Base-by-base conservation (phyloP, 2,113 vertebrate genomes). In the Leucopsar rothschildi region DNA sequence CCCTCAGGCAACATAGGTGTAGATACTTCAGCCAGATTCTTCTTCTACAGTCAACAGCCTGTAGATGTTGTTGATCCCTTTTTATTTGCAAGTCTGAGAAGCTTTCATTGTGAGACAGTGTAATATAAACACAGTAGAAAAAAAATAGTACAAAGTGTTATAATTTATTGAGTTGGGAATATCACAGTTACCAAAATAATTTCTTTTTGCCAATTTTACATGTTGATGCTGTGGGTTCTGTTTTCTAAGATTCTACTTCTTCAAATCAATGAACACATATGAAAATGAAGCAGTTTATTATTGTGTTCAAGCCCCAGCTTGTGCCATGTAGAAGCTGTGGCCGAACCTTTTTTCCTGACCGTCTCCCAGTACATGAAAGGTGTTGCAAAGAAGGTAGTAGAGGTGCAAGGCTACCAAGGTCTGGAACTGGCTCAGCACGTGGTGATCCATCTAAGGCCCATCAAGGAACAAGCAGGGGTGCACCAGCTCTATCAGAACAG, bases 291-390 rank as follows among this genome's bases (percentile, higher is more conserved):
- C 88, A 21, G 96, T 97, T 6, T 96, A 88, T 86, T 88, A 75
- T 13, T 97, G 95, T 40, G 88, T 94, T 57, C 97, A 98, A 93
- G 92, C 92, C 92, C 55, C 98, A 98, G 71, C 90, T 98, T 11
- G 29, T 97, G 40, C 96, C 97, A 29, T 98, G 98, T 77, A 71
- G 79, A n/a, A 77, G 64, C 55, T 98, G 98, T 35, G 96, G 97
- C 23, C 71, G 31, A 70, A 98, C 97, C 1, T 98, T 98, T 80
- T 84, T 97, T 86, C 97, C 98, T 35, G 97, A 97, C 18, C 68
- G 21, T 13, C 97, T 98, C 35, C 45, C 84, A 28, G 95, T 97
- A 27, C 98, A 98, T 4, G 95, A 97, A 85, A 97, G 75, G 44
- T 94, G 82, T 75, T 98, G 98, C 55, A 97, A 87, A 95, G 61